phyloP scores from a whole-genome alignment of 2,888 invertebrate genomes.

The Perithous albicinctus region DNA sequence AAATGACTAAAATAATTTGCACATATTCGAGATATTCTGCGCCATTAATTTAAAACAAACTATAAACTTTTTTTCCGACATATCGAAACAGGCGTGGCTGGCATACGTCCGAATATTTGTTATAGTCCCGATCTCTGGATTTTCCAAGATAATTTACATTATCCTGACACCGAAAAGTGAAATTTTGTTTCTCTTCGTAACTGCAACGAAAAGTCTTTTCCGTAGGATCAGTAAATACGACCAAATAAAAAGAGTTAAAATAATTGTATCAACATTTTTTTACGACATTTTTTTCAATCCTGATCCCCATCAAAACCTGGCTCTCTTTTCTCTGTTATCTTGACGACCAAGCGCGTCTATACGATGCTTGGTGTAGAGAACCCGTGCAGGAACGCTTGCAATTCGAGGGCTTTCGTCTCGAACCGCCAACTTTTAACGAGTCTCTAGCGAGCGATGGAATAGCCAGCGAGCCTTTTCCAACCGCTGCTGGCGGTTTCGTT shows the following conservation, averaged over 20 bases:
- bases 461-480: slow-evolving; percentile 10
- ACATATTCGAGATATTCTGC: no score
- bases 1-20: no score
- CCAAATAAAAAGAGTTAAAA: background rate
- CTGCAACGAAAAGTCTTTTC: no score
- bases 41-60: no score
- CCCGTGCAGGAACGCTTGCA: background rate
- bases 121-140: no score
- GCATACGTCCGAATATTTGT: no score
- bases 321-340: background rate
- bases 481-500: background rate
- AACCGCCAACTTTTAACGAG: slow-evolving; percentile 52
- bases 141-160: no score
- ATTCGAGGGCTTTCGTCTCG: slow-evolving; percentile 40
- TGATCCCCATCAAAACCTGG: background rate
- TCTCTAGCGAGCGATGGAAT: slow-evolving; percentile 22
- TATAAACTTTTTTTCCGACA: no score
- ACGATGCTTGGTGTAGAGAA: background rate
- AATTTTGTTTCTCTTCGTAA: no score
- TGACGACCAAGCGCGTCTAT: background rate
- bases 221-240: background rate
- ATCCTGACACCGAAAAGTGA: no score
- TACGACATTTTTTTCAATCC: background rate
- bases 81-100: no score
- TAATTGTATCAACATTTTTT: background rate